These are phyloP conservation scores for Calameuta filiformis DNA, from an alignment of 2,888 invertebrate genomes.

Conservation along the genomic window DNA sequence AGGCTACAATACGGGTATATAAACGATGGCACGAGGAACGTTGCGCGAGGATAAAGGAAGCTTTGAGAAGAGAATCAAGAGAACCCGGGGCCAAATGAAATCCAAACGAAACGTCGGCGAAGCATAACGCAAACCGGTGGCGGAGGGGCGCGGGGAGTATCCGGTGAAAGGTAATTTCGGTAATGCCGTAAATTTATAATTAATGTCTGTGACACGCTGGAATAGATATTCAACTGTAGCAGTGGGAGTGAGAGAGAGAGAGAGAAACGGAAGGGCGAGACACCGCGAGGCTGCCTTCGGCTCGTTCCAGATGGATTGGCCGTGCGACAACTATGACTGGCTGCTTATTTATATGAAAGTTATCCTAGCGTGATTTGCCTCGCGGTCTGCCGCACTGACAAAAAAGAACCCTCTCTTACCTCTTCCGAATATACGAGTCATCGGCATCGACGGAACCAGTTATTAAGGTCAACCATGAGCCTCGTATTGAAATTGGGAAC, in stretches of 20 bases:
- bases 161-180: slow-evolving; percentile 43
- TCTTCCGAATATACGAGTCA: slow-evolving; percentile 7
- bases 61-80: not conserved
- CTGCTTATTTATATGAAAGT: slow-evolving; percentile 11
- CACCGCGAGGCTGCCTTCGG: slow-evolving; percentile 30
- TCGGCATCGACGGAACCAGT: not conserved
- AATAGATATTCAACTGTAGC: slow-evolving; percentile 30
- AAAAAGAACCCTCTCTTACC: not conserved
- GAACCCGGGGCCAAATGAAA: not conserved
- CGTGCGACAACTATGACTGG: slow-evolving; percentile 6
- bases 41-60: not conserved
- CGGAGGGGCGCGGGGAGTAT: slow-evolving; percentile 46
- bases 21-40: not conserved
- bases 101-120: slow-evolving; percentile 28
- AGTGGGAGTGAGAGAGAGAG: not conserved
- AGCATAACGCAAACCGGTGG: slow-evolving; percentile 43
- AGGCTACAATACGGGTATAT: not conserved
- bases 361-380: slow-evolving; percentile 22
- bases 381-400: slow-evolving; percentile 5
- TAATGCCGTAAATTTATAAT: slow-evolving; percentile 45
- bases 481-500: not conserved
- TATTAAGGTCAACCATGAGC: not conserved
- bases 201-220: slow-evolving; percentile 49
- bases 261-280: slow-evolving; percentile 21
- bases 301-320: slow-evolving; percentile 33